Conservation (phyloP, 1,140 invertebrate genomes). For the Trachelipus rathkii region DNA sequence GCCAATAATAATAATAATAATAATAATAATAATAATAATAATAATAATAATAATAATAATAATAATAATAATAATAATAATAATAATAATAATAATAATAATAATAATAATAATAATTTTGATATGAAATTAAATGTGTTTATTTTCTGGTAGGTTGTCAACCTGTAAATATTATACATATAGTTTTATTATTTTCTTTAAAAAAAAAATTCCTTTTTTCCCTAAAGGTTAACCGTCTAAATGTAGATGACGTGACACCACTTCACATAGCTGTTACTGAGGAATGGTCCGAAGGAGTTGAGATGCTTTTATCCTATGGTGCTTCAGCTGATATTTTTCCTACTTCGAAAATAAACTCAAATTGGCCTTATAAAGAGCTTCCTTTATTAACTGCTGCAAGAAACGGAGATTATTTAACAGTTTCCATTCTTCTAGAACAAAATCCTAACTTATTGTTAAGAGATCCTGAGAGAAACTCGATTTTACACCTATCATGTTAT, state of each 20-base stretch:
- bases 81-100: no score
- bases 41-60: no score
- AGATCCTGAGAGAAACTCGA: neutral
- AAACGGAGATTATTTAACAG: neutral
- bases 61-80: no score
- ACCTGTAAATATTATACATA: no score
- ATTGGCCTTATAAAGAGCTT: neutral
- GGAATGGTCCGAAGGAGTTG: neutral
- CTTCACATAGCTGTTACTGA: neutral
- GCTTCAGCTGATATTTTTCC: neutral
- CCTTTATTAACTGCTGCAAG: neutral
- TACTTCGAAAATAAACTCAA: neutral
- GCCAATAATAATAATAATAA: no score
- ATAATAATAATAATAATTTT: no score
- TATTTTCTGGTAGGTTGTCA: no score
- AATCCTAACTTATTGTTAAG: neutral
- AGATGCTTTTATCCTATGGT: neutral
- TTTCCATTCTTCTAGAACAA: neutral
- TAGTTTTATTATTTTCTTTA: neutral
- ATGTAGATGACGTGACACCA: neutral
- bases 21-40: no score
- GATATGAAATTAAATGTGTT: no score
- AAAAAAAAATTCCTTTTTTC: neutral
- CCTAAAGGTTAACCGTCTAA: neutral
- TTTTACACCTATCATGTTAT: neutral